Evolutionary conservation across 2,113 vertebrate genomes (phyloP), one percentile per base, ranked within the genome.

Genomic region (Phycodurus eques): DNA sequence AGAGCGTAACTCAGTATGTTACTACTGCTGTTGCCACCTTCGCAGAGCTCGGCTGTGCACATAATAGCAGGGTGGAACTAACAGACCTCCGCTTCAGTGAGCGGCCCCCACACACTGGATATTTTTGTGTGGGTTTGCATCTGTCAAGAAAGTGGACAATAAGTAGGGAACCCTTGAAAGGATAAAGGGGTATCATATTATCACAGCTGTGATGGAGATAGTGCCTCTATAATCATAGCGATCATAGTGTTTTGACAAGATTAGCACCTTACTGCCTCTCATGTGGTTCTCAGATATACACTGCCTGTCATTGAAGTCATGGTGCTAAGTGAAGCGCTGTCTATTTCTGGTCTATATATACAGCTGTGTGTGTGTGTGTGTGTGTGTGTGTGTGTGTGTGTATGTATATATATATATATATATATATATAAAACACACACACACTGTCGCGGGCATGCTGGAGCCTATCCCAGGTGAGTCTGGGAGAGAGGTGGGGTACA

Each of bases 11-110:
- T 88, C 87, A 73, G 59, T 44, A 62, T 22, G 66, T 73, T 74
- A 73, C 84, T 68, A 67, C 10, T 39, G 17, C 35, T 5, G 42
- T 27, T 53, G 11, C 71, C 74, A 76, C 75, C 76, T 79, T 85
- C 83, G 82, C 71, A 74, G 79, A 80, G 76, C 81, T 72, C 72
- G 76, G 68, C 83, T 88, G 71, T 9, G 7, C 76, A 76, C 86
- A 85, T 90, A 89, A 89, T 90, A 80, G 72, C 88, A 86, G 88
- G 86, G 85, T 83, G 87, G 39, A 79, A 80, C 75, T 33, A 44
- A 46, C 39, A 11, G 46, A 83, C 78, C 81, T 77, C 76, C 83
- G 80, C 82, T 81, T 64, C 73, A 43, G 10, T 65, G 15, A 20
- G 39, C 2, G 42, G 22, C 42, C 42, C 20, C 79, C 81, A 68